A percentile compares a stretch with the other conserved stretches of the same genome.
Evolutionary conservation across 2,113 vertebrate genomes (phyloP).

Genomic region (Platycercus adscitus): DNA sequence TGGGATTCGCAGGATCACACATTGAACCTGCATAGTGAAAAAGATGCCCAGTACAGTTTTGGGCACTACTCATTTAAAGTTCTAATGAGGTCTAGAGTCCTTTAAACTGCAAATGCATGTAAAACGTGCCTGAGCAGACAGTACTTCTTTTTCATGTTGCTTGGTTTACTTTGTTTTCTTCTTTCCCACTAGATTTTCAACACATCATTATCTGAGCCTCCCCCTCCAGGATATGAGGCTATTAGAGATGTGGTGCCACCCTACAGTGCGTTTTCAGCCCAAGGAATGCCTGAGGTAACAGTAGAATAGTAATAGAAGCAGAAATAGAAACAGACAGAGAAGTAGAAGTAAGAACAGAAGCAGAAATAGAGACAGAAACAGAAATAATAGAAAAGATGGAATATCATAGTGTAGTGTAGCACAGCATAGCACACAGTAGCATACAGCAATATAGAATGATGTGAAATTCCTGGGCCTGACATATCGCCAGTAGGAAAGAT

Average conservation of each 20-base stretch:
- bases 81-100: background rate
- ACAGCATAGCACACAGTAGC: background rate
- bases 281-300: conserved; percentile 88
- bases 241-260: conserved; percentile 85
- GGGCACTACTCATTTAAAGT: background rate
- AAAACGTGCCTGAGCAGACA: background rate
- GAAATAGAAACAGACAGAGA: background rate
- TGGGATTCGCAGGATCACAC: background rate
- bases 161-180: background rate
- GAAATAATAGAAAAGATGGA: background rate
- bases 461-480: background rate
- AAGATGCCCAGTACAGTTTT: background rate
- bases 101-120: background rate
- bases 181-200: conserved; percentile 81
- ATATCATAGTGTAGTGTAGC: background rate
- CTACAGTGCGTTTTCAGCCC: conserved; percentile 90
- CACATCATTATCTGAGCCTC: conserved; percentile 86
- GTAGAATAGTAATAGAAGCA: background rate
- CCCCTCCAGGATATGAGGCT: conserved; percentile 88
- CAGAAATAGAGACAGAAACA: background rate
- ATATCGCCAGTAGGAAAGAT: background rate
- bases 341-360: background rate
- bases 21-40: background rate
- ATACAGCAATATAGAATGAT: background rate
- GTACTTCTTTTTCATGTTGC: background rate